phyloP scores from a whole-genome alignment of 1,140 invertebrate species.

The Lordiphosa clarofinis region DNA sequence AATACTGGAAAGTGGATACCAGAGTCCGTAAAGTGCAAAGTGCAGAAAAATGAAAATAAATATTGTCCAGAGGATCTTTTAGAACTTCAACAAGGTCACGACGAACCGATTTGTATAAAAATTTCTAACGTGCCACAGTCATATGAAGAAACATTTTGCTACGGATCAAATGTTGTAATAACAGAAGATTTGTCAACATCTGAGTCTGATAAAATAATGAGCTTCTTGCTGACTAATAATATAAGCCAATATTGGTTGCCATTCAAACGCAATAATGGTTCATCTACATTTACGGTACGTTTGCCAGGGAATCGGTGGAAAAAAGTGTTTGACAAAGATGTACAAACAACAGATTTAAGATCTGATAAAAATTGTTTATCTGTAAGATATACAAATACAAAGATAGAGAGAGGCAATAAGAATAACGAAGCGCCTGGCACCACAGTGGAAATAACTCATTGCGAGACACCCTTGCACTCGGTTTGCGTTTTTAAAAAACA shows the following conservation, averaged over 20 bases:
- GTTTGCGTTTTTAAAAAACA: constrained; percentile 58
- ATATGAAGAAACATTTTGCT: constrained; percentile 55
- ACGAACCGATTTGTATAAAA: constrained; percentile 34
- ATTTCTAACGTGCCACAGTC: constrained; percentile 22
- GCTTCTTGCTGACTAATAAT: constrained; percentile 23
- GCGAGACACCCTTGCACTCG: constrained; percentile 28
- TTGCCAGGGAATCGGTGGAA: constrained; percentile 65
- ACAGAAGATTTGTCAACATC: constrained; percentile 22
- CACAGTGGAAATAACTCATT: constrained; percentile 24
- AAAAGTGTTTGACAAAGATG: constrained; percentile 16
- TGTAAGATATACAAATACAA: not conserved
- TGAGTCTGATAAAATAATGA: constrained; percentile 1
- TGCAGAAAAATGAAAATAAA: constrained; percentile 3
- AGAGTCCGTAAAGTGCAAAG: constrained; percentile 21
- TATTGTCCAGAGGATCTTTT: constrained; percentile 44
- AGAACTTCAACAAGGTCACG: constrained; percentile 27
- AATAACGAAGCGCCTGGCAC: not conserved
- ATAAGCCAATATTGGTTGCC: constrained; percentile 65
- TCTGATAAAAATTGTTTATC: constrained; percentile 44
- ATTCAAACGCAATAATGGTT: constrained; percentile 29
- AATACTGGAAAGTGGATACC: constrained; percentile 25
- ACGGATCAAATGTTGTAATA: constrained; percentile 50
- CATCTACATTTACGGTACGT: constrained; percentile 48
- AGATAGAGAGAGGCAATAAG: constrained; percentile 1
- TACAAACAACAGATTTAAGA: constrained; percentile 19